Evolutionary conservation across 2,797 vertebrate species (phyloP), one percentile per base, ranked within the genome.

Genomic region (Benthosema pterotum): DNA sequence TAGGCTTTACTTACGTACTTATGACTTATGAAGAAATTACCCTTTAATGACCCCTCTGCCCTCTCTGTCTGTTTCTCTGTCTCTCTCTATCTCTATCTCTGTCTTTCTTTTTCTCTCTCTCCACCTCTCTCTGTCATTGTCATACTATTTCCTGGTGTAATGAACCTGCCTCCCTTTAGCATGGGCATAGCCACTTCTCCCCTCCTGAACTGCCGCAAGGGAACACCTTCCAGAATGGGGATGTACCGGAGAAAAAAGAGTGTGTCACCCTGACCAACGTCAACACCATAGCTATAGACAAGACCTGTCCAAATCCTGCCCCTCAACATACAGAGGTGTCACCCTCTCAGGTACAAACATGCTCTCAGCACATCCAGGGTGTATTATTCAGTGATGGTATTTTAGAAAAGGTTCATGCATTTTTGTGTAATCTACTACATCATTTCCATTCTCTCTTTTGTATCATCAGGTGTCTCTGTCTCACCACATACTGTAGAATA

Each of bases 141-240:
- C 32, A 9, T 38, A 38, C 28, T 6, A 32, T 32, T 32, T 38
- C 32, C 32, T 11, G 32, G 32, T 38, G 32, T 11, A 38, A 32
- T 32, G 28, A 7, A 32, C 28, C 8, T 32, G 28, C 28, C 28
- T 32, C 17, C 57, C 52, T 16, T 48, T 14, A 93, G 92, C 91
- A 87, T 0, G 79, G 85, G 52, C 92, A 92, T 80, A 84, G 88
- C 69, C 90, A 90, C 77, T 88, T 88, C 66, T 12, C 54, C 14
- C 70, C 89, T 16, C 19, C 72, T 4, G 90, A 86, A 5, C 18
- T 42, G 11, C 6, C 49, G 42, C 78, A 62, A 11, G 87, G 86
- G 11, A 85, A 72, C 67, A 67, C 74, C 1, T 16, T 83, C 2
- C 77, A 77, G 0, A 92, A 92, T 0, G 88, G 89, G 18, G 83